These are phyloP conservation scores for Procapra przewalskii DNA, from an alignment of 2,113 vertebrate species.

Conservation along the genomic window DNA sequence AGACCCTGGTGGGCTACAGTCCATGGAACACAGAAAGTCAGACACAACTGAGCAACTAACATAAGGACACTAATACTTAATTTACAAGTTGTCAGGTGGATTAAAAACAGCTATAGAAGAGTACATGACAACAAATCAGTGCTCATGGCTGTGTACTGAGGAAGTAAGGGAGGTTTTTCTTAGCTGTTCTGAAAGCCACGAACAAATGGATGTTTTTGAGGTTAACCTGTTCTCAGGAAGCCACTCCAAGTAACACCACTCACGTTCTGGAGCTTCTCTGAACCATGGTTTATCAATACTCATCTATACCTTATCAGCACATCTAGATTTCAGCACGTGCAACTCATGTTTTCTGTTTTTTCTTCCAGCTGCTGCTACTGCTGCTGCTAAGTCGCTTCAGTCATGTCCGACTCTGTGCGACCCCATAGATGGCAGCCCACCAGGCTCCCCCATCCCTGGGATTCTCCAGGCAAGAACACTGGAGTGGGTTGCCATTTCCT, in stretches of 20 bases:
- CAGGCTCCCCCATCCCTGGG: no score
- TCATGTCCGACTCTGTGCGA: accelerated
- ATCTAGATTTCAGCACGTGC: neutral
- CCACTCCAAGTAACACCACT: neutral
- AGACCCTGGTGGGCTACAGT: neutral
- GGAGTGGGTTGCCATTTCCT: no score
- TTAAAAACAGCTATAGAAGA: neutral
- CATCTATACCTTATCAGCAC: neutral
- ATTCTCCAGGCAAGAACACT: no score
- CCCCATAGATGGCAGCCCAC: no score
- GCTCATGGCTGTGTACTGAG: neutral
- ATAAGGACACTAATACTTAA: neutral
- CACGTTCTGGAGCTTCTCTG: neutral
- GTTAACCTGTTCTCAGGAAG: neutral
- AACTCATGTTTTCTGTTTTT: neutral
- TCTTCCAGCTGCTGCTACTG: neutral
- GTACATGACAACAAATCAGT: neutral
- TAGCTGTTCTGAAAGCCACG: neutral
- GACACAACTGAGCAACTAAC: neutral
- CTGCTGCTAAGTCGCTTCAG: no score
- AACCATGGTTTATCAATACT: neutral
- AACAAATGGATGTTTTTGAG: neutral
- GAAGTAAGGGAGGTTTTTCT: neutral
- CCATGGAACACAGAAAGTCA: neutral
- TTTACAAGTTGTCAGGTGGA: neutral